Percentiles rank a stretch among this genome's conserved stretches.
Conservation (phyloP, 2,113 vertebrate genomes). For the Neogobius melanostomus region DNA sequence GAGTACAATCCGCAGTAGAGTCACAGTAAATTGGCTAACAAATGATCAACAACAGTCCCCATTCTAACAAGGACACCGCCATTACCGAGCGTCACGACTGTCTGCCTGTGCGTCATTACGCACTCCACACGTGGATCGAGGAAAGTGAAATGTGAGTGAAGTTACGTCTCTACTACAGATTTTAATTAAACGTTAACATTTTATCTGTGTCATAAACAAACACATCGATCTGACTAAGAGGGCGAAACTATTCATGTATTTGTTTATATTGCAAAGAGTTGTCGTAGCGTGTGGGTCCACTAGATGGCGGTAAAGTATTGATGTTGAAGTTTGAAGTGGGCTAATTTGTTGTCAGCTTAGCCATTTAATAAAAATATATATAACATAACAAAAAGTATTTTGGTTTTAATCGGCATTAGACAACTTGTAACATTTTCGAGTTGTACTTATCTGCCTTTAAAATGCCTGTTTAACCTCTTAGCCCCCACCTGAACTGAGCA, state of each 20-base stretch:
- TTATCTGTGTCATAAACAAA: too few species aligned
- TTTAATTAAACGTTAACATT: background rate
- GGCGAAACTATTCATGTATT: too few species aligned
- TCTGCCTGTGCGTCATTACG: slow-evolving; percentile 13
- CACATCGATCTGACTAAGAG: too few species aligned
- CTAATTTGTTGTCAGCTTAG: too few species aligned
- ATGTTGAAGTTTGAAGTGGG: background rate
- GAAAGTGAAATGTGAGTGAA: too few species aligned
- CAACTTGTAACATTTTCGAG: too few species aligned
- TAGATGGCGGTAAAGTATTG: slow-evolving; percentile 65
- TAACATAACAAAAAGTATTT: too few species aligned
- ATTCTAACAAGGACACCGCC: slow-evolving; percentile 63
- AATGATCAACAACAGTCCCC: slow-evolving; percentile 37
- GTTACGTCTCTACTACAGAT: background rate
- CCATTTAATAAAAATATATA: too few species aligned
- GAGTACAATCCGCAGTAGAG: background rate
- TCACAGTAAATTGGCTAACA: slow-evolving; percentile 40
- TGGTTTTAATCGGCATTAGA: too few species aligned
- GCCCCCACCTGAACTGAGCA: too few species aligned
- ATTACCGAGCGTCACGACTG: slow-evolving; percentile 42
- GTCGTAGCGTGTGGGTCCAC: slow-evolving; percentile 21
- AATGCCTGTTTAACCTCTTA: too few species aligned
- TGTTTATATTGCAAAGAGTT: background rate
- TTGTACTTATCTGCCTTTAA: too few species aligned
- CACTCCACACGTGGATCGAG: background rate